A percentile compares a stretch with the other conserved stretches of the same genome.
Conservation (phyloP, 2,113 vertebrate genomes). For the Rhizomys pruinosus region DNA sequence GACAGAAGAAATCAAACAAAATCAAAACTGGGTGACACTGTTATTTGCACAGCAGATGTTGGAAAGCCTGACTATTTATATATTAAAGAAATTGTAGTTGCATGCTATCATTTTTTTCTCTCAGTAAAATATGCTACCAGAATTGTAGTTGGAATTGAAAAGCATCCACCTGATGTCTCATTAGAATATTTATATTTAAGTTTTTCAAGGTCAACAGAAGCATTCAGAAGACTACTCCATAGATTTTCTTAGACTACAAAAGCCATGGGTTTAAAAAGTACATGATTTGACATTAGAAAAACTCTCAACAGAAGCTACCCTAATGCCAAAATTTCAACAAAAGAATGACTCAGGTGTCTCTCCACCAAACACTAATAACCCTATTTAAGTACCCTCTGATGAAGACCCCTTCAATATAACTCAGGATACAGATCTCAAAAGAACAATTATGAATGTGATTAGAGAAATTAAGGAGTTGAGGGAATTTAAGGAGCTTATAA, state of each 20-base stretch:
- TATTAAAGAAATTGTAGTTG: not conserved
- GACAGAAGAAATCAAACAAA: not conserved
- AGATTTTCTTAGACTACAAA: not conserved
- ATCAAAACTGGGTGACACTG: not conserved
- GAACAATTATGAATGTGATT: too few species aligned
- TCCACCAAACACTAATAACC: too few species aligned
- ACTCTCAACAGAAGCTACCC: too few species aligned
- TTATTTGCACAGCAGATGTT: not conserved
- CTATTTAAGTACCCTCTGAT: too few species aligned
- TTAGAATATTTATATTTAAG: not conserved
- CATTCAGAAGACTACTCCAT: not conserved
- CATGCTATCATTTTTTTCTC: not conserved
- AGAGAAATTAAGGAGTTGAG: too few species aligned
- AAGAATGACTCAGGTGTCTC: too few species aligned
- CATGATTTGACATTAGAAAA: too few species aligned
- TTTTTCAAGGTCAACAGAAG: not conserved
- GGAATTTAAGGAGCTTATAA: too few species aligned
- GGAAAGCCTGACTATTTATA: not conserved
- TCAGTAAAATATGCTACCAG: not conserved
- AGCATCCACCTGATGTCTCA: not conserved
- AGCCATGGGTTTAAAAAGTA: not conserved
- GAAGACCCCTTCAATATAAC: too few species aligned
- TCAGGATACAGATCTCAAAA: too few species aligned
- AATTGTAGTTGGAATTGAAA: not conserved
- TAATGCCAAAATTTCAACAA: too few species aligned